Evolutionary conservation across 2,113 vertebrate species (phyloP), one percentile per base, ranked within the genome.

Genomic region (Piaya cayana): DNA sequence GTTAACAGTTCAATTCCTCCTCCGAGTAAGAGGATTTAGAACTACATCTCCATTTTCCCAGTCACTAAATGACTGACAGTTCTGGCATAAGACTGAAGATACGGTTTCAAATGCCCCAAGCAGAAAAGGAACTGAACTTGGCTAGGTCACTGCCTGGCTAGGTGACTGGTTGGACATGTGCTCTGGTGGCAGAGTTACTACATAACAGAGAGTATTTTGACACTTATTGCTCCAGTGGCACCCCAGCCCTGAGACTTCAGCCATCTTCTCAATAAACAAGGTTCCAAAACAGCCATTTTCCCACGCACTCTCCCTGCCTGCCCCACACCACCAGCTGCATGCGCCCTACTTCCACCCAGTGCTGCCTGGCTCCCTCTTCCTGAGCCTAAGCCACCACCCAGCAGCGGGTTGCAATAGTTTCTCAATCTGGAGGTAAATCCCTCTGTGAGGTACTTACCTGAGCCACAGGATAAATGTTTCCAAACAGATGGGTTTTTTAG

Each of bases 341-440:
- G 0, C 8, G n/a, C 6, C 9, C 39, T 65, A 27, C 25, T 92
- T 56, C 72, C 5, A 1, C 6, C 26, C 59, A 42, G 36, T 1
- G 2, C 10, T 6, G 11, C 21, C 13, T 4, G 1, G 29, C 7
- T 89, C n/a, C 27, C 36, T 34, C 17, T 53, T 20, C 27, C 42
- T 34, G 32, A 50, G 17, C 25, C 15, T 45, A 70, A 69, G 34
- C 2, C 76, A 70, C 11, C 21, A 36, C 6, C 14, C 6, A 3
- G n/a, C 13, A 29, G 11, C 25, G 23, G 32, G 3, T 29, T 84
- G 18, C 42, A 58, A 8, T 2, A 62, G 26, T 71, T 52, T 55
- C 69, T 69, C 15, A 4, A 1, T 5, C 23, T 86, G 49, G 47
- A 76, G 26, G n/a, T 19, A 82, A 90, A 76, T 14, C 17, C 5